Conservation (phyloP, 1,140 invertebrate species). For the Melanaphis sacchari region DNA sequence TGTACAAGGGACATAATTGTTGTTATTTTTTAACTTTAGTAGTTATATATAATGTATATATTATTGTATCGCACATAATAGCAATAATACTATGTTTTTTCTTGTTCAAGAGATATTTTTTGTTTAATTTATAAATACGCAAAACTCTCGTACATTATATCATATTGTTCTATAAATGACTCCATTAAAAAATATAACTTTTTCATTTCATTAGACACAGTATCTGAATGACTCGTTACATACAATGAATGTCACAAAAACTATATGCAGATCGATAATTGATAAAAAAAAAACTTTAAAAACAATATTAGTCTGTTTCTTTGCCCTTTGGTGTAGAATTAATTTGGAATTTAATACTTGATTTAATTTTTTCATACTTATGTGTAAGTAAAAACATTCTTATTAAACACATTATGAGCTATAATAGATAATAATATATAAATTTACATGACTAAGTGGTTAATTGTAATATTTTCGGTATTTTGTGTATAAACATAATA, state of each 20-base stretch:
- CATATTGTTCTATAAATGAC: neutral
- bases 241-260: neutral
- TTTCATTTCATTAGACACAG: neutral
- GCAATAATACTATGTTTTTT: neutral
- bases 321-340: neutral
- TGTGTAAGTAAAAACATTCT: neutral
- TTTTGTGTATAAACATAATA: neutral
- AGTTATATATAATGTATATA: neutral
- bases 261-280: neutral
- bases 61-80: neutral
- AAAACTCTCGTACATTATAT: neutral
- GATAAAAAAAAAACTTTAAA: neutral
- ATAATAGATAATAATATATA: neutral
- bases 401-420: neutral
- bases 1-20: neutral
- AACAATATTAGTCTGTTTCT: neutral
- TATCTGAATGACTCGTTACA: neutral
- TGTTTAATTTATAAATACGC: constrained; percentile 6
- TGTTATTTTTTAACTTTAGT: neutral
- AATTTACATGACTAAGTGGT: neutral
- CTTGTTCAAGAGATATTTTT: neutral
- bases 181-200: neutral
- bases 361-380: neutral
- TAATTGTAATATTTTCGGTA: neutral
- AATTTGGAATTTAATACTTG: neutral